Conservation (phyloP, 2,797 vertebrate genomes). For the Pogonophryne albipinna region DNA sequence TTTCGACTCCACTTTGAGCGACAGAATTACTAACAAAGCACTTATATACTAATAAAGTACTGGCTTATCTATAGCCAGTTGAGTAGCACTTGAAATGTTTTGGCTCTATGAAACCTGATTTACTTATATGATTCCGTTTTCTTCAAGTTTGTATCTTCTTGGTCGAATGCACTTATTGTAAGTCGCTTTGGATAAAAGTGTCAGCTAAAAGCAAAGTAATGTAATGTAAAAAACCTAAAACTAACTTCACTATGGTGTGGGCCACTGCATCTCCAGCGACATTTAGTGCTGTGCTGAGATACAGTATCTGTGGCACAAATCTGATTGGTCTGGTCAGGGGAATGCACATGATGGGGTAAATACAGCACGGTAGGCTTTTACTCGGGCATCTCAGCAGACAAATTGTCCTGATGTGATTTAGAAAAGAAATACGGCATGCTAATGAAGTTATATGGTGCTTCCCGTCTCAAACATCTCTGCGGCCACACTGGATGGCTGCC, state of each 20-base stretch:
- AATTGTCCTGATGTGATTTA: slow-evolving; percentile 87
- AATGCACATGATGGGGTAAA: slow-evolving; percentile 76
- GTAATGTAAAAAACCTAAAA: no score
- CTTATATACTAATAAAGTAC: no score
- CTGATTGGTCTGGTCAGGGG: slow-evolving; percentile 62
- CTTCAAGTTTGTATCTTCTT: no score
- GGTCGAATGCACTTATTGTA: no score
- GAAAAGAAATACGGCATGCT: slow-evolving; percentile 71
- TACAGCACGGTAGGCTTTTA: slow-evolving; percentile 79
- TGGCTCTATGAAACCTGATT: no score
- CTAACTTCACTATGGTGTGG: background rate
- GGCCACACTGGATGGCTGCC: slow-evolving; percentile 60
- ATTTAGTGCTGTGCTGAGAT: slow-evolving; percentile 54
- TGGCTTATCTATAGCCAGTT: no score
- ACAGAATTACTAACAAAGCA: no score
- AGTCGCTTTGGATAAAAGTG: no score
- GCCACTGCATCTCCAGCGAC: slow-evolving; percentile 37
- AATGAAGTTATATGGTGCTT: slow-evolving; percentile 75
- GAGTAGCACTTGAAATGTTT: no score
- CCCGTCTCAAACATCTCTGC: slow-evolving; percentile 67
- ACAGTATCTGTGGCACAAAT: slow-evolving; percentile 63
- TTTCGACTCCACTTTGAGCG: no score
- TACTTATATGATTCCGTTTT: no score
- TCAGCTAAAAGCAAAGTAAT: no score
- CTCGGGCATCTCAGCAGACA: slow-evolving; percentile 70